Base-by-base conservation (phyloP, 2,113 vertebrate genomes). In the Sinosuthora webbiana region DNA sequence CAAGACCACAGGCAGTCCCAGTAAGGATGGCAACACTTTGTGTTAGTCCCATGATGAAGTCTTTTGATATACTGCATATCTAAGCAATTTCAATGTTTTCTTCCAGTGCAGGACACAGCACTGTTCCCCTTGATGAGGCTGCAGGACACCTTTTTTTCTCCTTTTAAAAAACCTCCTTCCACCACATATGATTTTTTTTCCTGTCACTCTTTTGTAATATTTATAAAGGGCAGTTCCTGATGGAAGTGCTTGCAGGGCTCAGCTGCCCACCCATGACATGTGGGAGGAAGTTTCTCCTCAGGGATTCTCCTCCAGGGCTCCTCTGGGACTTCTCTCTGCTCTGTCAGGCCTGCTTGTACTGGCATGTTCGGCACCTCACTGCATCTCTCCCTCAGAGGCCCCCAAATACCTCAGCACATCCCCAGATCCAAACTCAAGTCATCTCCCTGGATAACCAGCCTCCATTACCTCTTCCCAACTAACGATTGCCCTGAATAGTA, bases 21-120 rank as follows among this genome's bases (percentile, higher is more conserved):
- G 27, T 25, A 33, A 78, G 57, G 23, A 23, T 75, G 60, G 37
- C 27, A 70, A 44, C 8, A 15, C 17, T 41, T 6, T 1, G 2
- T 74, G 23, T 39, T 76, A 41, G 57, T 64, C 39, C 42, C 42
- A 55, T 41, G 47, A 37, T 63, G 35, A 90, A 88, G 18, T 37
- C 45, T 85, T 91, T 71, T 62, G 70, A 35, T 39, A 47, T 16
- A 28, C 11, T 73, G 31, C 44, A 41, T 21, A 21, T 55, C 70
- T 94, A 87, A 92, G 70, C 74, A 81, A 83, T 83, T 89, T 63
- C 45, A 71, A 5, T 49, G n/a, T 78, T 69, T 92, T 90, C 84
- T 81, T 83, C 75, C 53, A 57, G 42, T 33, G 39, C 71, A 93
- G 47, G 53, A 78, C 57, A 49, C 47, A 88, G 28, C 33, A 47